Evolutionary conservation across 2,113 vertebrate species (phyloP), one percentile per base, ranked within the genome.

Genomic region (Scartelaos histophorus): DNA sequence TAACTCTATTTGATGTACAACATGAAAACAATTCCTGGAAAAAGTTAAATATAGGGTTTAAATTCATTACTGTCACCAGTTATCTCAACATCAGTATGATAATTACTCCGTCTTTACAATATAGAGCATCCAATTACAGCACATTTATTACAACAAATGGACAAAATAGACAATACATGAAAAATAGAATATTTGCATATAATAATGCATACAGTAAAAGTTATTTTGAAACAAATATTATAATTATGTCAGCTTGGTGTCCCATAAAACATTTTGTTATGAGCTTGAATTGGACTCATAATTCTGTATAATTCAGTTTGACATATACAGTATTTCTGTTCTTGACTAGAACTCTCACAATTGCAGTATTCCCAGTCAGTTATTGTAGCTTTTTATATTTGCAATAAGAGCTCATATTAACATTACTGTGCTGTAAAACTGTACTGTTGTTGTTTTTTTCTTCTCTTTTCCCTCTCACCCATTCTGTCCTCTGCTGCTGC

Each of bases 401-500:
- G 75, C 77, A 81, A 78, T 47, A 46, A 35, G 24, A 76, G 19
- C 61, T 12, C 1, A 53, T 24, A 29, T 56, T 49, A 82, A 81
- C 29, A 25, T 69, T 72, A 77, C 70, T 45, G 35, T 47, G 46
- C 25, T 66, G 67, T 73, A 53, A 66, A 38, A 78, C 75, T 45
- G 70, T 19, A 60, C 12, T 68, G 66, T 75, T 85, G 66, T 66
- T 60, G 65, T 83, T 29, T 70, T 62, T 65, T 71, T 82, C 79
- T 80, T 68, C 57, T 65, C 73, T 81, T 81, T 76, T 81, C 75
- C 81, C 75, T 80, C 45, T 66, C n/a, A 7, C 62, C 54, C 75
- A 49, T 74, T 19, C 69, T n/a, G 61, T 38, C 61, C 61, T 64
- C 61, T 64, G 62, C 53, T 64, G 62, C 53, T 67, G 45, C 60